Evolutionary conservation across 2,113 vertebrate species (phyloP).

Genomic region (Arenaria interpres): DNA sequence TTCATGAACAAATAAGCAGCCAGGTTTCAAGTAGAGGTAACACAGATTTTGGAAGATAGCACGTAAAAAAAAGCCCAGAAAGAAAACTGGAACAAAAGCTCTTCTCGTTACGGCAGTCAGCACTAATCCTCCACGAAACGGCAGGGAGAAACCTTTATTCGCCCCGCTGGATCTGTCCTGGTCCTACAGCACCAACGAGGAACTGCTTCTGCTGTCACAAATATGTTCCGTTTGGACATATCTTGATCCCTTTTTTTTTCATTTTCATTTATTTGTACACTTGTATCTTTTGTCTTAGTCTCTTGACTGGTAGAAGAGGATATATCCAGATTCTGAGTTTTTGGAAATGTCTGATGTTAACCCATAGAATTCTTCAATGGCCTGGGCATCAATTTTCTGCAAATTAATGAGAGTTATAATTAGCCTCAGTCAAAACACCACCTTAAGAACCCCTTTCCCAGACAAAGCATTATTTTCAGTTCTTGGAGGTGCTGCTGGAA

Average conservation of each 20-base stretch:
- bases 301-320: slow-evolving; percentile 94
- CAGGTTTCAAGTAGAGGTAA: slow-evolving; percentile 70
- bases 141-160: neutral
- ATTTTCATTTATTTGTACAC: neutral
- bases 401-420: neutral
- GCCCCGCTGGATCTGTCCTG: neutral
- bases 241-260: slow-evolving; percentile 54
- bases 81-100: slow-evolving; percentile 56
- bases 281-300: slow-evolving; percentile 72
- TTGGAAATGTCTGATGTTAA: slow-evolving; percentile 94
- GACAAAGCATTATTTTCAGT: neutral
- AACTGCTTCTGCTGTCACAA: slow-evolving; percentile 23
- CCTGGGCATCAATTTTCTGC: slow-evolving; percentile 92
- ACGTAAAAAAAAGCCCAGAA: slow-evolving; percentile 43
- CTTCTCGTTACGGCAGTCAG: slow-evolving; percentile 13
- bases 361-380: slow-evolving; percentile 94
- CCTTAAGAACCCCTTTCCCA: neutral
- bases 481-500: neutral
- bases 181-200: slow-evolving; percentile 9
- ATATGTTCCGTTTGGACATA: neutral
- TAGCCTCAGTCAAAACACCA: neutral
- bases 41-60: slow-evolving; percentile 67
- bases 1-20: slow-evolving; percentile 55
- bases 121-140: neutral
- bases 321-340: slow-evolving; percentile 92